phyloP scores from a whole-genome alignment of 2,888 invertebrate genomes.

The Drosophila acutilabella region DNA sequence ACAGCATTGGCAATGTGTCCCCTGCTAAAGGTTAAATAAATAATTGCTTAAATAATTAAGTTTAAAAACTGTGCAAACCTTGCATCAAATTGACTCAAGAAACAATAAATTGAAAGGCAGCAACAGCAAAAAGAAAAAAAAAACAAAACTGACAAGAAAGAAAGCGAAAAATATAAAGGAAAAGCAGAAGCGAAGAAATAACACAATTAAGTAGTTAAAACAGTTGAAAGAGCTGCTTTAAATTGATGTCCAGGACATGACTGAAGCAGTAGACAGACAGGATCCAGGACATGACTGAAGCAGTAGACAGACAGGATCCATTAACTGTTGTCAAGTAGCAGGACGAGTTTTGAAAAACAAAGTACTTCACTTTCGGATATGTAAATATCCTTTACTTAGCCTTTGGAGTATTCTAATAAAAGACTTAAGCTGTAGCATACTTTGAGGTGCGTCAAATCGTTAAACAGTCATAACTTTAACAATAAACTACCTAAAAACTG shows the following conservation, averaged over 20 bases:
- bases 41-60: slow-evolving; percentile 1
- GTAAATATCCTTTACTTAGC: no score
- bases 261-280: slow-evolving; percentile 17
- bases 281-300: slow-evolving; percentile 11
- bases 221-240: slow-evolving; percentile 12
- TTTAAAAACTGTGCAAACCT: slow-evolving; percentile 16
- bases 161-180: background rate
- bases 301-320: slow-evolving; percentile 19
- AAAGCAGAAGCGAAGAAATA: background rate
- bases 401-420: no score
- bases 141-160: no score
- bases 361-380: no score
- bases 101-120: background rate
- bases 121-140: background rate
- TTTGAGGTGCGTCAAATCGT: no score
- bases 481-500: no score
- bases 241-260: slow-evolving; percentile 4
- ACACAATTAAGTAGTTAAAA: slow-evolving; percentile 16
- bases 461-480: no score
- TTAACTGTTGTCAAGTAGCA: slow-evolving; percentile 23
- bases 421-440: no score
- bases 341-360: background rate
- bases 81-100: background rate
- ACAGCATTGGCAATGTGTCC: background rate
- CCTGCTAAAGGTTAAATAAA: background rate